A percentile compares a stretch with the other conserved stretches of the same genome.
These are phyloP conservation scores for Willowsia nigromaculata DNA, from an alignment of 2,888 invertebrate species.

Conservation along the genomic window DNA sequence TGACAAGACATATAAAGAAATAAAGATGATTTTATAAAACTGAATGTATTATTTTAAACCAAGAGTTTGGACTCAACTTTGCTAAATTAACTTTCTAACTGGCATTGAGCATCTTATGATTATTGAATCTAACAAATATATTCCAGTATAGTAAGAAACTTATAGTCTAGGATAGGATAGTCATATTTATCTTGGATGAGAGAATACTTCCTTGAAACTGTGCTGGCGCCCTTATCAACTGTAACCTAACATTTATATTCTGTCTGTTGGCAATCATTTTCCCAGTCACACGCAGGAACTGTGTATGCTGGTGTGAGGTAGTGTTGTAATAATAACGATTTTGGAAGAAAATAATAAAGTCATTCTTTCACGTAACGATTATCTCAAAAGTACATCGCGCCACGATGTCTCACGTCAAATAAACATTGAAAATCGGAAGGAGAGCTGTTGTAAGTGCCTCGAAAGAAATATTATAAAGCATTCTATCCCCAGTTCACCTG, in stretches of 20 bases:
- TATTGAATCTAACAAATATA: too few relatives aligned
- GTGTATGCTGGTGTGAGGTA: slow-evolving; percentile 1
- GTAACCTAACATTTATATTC: background rate
- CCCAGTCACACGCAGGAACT: background rate
- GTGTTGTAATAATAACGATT: slow-evolving; percentile 15
- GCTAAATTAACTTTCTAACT: too few relatives aligned
- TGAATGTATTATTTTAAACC: too few relatives aligned
- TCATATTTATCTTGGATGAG: too few relatives aligned
- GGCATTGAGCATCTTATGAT: too few relatives aligned
- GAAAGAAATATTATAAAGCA: slow-evolving; percentile 1
- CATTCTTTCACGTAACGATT: slow-evolving; percentile 55
- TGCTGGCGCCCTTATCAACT: slow-evolving; percentile 16
- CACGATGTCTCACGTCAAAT: slow-evolving; percentile 61
- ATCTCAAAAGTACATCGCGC: slow-evolving; percentile 38
- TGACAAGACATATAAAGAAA: background rate
- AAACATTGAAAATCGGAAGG: slow-evolving; percentile 34
- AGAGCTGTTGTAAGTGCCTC: background rate
- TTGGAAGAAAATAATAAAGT: slow-evolving; percentile 49
- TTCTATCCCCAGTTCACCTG: background rate
- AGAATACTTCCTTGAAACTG: background rate
- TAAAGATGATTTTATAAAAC: too few relatives aligned
- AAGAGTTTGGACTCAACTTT: too few relatives aligned
- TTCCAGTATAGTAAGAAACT: too few relatives aligned
- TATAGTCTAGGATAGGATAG: too few relatives aligned
- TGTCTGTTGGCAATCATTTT: slow-evolving; percentile 10